Base-by-base conservation (phyloP, 23 tunicate species). In the Diplosoma virens region DNA sequence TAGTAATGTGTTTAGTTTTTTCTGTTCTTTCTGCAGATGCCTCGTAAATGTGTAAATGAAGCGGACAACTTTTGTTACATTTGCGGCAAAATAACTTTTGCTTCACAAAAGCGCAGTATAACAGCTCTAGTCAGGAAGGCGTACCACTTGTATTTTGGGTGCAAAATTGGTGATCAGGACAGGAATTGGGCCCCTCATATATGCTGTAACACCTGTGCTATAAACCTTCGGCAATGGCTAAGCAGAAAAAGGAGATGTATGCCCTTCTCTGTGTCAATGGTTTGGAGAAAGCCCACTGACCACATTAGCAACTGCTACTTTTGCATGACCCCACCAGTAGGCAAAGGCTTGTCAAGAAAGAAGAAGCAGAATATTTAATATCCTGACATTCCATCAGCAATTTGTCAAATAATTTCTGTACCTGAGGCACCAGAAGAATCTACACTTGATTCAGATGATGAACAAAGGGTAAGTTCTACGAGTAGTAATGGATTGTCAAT, bases 171-270 rank as follows among this genome's bases (percentile, higher is more conserved):
- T 28, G 79, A 74, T 1, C 79, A 74, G 37, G 79, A 53, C 67
- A 74, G 54, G 79, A 74, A 41, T 52, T 74, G 66, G 79, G 79
- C 79, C 79, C 79, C 67, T 53, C 36, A 53, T 67, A 2, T 74
- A 52, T 74, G 79, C 48, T 53, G 79, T 37, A 74, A 74, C 37
- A n/a, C 22, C 65, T 74, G 79, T 53, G 65, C 56, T 52, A 30
- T 67, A 74, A 54, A 54, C 37, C 67, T 74, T 37, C 53, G 75
- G 75, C 75, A 74, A 52, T 54, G 79, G 79, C 79, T 74, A 52
- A 54, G 37, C 66, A 1, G 66, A 25, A 74, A 74, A 14, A 74
- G 67, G 37, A 74, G 54, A 37, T 30, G 45, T 17, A 53, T 71
- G 63, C 77, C 77, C 34, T 71, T 71, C 36, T 1, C 65, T 50